phyloP scores from a whole-genome alignment of 1,140 invertebrate species.

The Bombyx mandarina region DNA sequence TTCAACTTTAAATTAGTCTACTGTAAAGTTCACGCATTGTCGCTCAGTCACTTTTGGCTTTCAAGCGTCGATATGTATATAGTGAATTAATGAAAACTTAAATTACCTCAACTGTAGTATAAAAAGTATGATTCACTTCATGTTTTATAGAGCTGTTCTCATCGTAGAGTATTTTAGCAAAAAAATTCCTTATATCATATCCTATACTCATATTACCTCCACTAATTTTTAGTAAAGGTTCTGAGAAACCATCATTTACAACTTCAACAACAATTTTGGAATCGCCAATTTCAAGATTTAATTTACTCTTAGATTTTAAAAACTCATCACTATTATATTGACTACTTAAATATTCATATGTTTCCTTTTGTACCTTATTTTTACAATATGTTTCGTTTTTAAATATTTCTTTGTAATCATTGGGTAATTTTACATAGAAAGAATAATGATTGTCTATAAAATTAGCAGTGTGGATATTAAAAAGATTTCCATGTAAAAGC shows the following conservation, averaged over 20 bases:
- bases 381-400: slow-evolving; percentile 18
- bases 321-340: slow-evolving; percentile 35
- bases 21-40: no score
- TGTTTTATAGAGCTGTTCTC: slow-evolving; percentile 10
- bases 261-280: slow-evolving; percentile 31
- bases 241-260: slow-evolving; percentile 30
- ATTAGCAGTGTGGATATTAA: slow-evolving; percentile 23
- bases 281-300: slow-evolving; percentile 26
- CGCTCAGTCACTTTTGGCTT: no score
- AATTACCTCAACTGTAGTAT: slow-evolving; percentile 26
- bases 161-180: slow-evolving; percentile 29
- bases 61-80: no score
- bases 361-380: slow-evolving; percentile 21
- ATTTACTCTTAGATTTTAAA: slow-evolving; percentile 28
- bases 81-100: no score
- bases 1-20: no score
- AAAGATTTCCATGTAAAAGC: slow-evolving; percentile 27
- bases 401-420: slow-evolving; percentile 28
- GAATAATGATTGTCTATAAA: slow-evolving; percentile 15
- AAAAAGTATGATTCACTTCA: slow-evolving; percentile 21
- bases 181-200: slow-evolving; percentile 38
- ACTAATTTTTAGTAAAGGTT: slow-evolving; percentile 27
- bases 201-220: slow-evolving; percentile 28
- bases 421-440: slow-evolving; percentile 37
- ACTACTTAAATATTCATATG: slow-evolving; percentile 22